Evolutionary conservation across 2,797 vertebrate genomes (phyloP), one percentile per base, ranked within the genome.

Genomic region (Halcyon chelicuti): DNA sequence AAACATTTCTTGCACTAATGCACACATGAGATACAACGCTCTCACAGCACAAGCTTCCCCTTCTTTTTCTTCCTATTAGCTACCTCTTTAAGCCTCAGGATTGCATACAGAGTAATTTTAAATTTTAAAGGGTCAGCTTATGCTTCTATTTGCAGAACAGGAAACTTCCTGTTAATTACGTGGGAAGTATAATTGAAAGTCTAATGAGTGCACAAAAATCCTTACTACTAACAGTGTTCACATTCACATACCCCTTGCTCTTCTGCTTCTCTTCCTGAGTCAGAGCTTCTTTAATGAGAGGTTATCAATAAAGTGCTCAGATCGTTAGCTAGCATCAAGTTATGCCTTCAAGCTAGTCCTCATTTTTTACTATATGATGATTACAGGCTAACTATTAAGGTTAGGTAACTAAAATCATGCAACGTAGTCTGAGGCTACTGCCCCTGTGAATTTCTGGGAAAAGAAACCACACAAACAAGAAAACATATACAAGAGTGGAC

Each of bases 11-110:
- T 71, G 28, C 15, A 31, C 52, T 68, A 17, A 12, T 33, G 2
- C 18, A 8, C 7, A 10, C 7, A 39, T 10, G 25, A 46, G 22
- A 28, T 9, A 20, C 11, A 68, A 21, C 0, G 0, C 7, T 66
- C 3, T 25, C 7, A 6, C 6, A 67, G 5, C 9, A 57, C 13
- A 58, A 73, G 4, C 3, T 60, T 67, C 14, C 13, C 9, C 17
- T 74, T 86, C 44, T 44, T 67, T 72, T 81, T 31, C 29, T 62
- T 91, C 25, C 19, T 68, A 13, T 35, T 12, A 54, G 9, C 11
- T 44, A 26, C 4, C 7, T 12, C 13, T 89, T 31, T 51, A 17
- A 66, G 8, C 7, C 28, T 79, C 39, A 31, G 21, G 12, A 73
- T 39, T 73, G 28, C 13, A 25, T 11, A 40, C 1, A 23, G 3